A percentile compares a stretch with the other conserved stretches of the same genome.
These are phyloP conservation scores for Zaprionus obscuricornis DNA, from an alignment of 2,888 invertebrate species.

Conservation along the genomic window DNA sequence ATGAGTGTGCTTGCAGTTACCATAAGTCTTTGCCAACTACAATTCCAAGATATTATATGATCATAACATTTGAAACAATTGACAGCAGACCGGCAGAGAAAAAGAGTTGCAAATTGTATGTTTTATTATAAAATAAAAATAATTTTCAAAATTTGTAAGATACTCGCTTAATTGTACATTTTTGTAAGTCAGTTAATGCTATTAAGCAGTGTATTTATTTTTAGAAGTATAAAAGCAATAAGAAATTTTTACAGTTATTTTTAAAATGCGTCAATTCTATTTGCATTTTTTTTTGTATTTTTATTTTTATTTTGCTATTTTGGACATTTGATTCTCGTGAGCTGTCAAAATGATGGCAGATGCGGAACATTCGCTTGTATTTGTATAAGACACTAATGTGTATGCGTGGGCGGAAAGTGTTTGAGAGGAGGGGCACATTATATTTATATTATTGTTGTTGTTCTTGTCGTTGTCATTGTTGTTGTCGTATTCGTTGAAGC, in stretches of 20 bases:
- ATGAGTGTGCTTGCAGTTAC: too few species aligned
- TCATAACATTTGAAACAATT: too few species aligned
- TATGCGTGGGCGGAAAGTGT: background rate
- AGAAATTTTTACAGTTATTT: conserved; percentile 22
- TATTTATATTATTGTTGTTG: conserved; percentile 27
- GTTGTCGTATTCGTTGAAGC: conserved; percentile 4
- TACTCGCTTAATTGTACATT: too few species aligned
- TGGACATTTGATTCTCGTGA: conserved; percentile 52
- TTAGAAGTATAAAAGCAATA: too few species aligned
- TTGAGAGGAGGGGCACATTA: conserved; percentile 7
- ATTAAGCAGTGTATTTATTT: too few species aligned
- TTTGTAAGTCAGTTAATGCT: too few species aligned
- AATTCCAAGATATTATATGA: too few species aligned
- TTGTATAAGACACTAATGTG: conserved; percentile 1
- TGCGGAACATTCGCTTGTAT: conserved; percentile 57
- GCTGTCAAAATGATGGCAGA: conserved; percentile 65
- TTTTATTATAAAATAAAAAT: too few species aligned
- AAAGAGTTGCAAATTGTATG: too few species aligned
- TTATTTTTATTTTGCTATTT: conserved; percentile 22
- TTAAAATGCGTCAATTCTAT: conserved; percentile 37
- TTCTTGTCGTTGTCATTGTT: conserved; percentile 12
- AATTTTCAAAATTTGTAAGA: too few species aligned
- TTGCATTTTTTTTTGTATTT: conserved; percentile 17
- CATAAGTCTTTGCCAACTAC: too few species aligned
- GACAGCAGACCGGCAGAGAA: too few species aligned